Conservation (phyloP, 2,113 vertebrate genomes). For the Pseudopodoces humilis region DNA sequence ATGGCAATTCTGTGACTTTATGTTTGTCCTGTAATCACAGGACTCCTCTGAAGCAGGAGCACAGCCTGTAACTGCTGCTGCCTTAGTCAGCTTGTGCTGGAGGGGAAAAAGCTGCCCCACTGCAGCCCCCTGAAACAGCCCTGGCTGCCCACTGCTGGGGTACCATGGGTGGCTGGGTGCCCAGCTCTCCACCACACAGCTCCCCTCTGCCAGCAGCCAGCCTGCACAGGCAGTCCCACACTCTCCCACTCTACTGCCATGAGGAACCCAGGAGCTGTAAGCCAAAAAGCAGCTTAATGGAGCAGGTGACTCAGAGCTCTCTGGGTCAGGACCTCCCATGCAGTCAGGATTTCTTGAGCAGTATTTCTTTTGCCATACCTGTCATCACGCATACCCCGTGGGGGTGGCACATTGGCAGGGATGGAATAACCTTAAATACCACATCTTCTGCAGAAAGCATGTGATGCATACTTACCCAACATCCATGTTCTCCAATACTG, state of each 20-base stretch:
- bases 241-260: neutral
- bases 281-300: neutral
- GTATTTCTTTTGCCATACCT: neutral
- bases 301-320: neutral
- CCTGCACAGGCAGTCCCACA: neutral
- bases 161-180: neutral
- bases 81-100: neutral
- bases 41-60: neutral
- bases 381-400: neutral
- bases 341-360: neutral
- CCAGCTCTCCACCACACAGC: neutral
- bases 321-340: neutral
- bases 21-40: neutral
- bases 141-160: neutral
- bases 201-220: neutral
- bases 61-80: neutral
- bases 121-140: accelerated
- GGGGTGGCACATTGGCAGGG: neutral
- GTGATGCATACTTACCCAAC: neutral
- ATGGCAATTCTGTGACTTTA: neutral
- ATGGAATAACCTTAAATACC: neutral
- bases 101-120: neutral
- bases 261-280: neutral
- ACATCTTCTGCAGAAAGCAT: neutral
- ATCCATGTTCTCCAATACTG: neutral